phyloP scores from a whole-genome alignment of 2,113 vertebrate genomes.

The Lepus europaeus region DNA sequence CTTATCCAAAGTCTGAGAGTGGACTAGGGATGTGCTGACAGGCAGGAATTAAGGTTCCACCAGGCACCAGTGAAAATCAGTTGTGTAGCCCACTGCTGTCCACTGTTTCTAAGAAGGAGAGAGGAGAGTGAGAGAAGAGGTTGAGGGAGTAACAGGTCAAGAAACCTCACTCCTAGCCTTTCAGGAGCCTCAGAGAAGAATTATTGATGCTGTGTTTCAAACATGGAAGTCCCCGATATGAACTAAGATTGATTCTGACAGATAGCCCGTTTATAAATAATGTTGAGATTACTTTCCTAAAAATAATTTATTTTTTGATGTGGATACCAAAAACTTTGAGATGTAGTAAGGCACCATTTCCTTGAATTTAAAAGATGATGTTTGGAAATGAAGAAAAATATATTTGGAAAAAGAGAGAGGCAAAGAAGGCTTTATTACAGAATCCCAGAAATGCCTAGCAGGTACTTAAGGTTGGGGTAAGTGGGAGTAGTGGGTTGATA shows the following conservation, averaged over 20 bases:
- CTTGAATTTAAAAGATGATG: slow-evolving; percentile 21
- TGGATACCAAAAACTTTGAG: not conserved
- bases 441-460: not conserved
- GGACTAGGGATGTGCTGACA: slow-evolving; percentile 80
- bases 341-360: not conserved
- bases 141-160: slow-evolving; percentile 7
- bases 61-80: slow-evolving; percentile 64
- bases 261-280: slow-evolving; percentile 73
- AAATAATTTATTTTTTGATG: slow-evolving; percentile 20
- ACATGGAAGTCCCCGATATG: not conserved
- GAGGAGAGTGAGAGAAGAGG: not conserved
- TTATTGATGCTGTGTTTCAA: not conserved
- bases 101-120: slow-evolving; percentile 34
- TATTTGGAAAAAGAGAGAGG: slow-evolving; percentile 3
- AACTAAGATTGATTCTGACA: slow-evolving; percentile 46
- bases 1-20: slow-evolving; percentile 80
- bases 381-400: not conserved
- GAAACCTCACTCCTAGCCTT: not conserved
- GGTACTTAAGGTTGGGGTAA: not conserved
- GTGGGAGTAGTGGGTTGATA: too few relatives aligned
- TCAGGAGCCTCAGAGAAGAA: not conserved
- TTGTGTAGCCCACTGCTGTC: not conserved
- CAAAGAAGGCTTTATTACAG: not conserved
- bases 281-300: not conserved
- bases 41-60: slow-evolving; percentile 78